Conservation (phyloP, 2,888 invertebrate genomes). For the Dexiosoma caninum region DNA sequence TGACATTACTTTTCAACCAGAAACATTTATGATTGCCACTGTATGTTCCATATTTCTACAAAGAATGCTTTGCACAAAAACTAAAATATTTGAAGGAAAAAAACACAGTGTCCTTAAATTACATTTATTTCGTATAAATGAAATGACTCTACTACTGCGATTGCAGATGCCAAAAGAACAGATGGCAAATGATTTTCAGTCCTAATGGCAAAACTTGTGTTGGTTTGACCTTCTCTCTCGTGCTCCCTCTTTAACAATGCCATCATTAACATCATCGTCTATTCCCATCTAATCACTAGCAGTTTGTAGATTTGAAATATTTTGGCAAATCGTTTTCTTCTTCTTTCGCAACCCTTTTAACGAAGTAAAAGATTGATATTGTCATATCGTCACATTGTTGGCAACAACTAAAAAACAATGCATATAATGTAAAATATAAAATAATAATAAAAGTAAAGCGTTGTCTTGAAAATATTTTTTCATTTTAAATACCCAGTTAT, state of each 20-base stretch:
- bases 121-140: constrained; percentile 27
- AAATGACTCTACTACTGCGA: constrained; percentile 40
- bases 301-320: constrained; percentile 49
- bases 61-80: constrained; percentile 33
- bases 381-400: neutral
- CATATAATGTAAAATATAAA: too few species aligned
- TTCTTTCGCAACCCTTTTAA: constrained; percentile 17
- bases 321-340: constrained; percentile 52
- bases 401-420: neutral
- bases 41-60: constrained; percentile 15
- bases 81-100: neutral
- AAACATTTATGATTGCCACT: too few species aligned
- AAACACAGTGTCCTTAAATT: constrained; percentile 30
- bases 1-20: too few species aligned
- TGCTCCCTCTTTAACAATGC: neutral
- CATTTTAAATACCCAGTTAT: too few species aligned
- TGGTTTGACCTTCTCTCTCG: constrained; percentile 43
- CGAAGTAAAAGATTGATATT: neutral
- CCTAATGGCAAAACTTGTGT: constrained; percentile 62
- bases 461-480: too few species aligned
- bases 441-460: too few species aligned
- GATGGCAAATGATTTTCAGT: constrained; percentile 62
- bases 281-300: constrained; percentile 49
- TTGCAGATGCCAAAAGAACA: constrained; percentile 61
- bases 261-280: constrained; percentile 15